A percentile compares a stretch with the other conserved stretches of the same genome.
These are phyloP conservation scores for Periplaneta americana DNA, from an alignment of 1,140 invertebrate genomes.

Conservation along the genomic window DNA sequence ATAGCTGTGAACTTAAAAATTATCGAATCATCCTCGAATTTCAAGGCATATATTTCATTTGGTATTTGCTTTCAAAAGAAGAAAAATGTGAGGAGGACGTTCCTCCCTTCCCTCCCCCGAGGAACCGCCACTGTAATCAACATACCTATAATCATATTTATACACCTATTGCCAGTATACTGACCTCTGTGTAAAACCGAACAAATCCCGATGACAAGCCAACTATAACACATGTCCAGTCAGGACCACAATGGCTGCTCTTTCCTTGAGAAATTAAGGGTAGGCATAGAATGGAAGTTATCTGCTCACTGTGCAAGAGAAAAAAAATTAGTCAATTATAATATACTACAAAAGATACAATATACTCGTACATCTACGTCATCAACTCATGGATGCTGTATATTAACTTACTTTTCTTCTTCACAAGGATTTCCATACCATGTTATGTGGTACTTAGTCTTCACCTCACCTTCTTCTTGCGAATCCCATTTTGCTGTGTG, in stretches of 20 bases:
- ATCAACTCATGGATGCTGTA: not conserved
- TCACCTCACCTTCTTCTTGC: constrained; percentile 38
- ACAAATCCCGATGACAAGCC: constrained; percentile 82
- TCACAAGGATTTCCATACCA: constrained; percentile 38
- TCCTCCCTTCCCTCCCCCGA: too few relatives aligned
- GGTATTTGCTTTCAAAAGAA: too few relatives aligned
- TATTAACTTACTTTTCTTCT: constrained; percentile 35
- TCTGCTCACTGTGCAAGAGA: constrained; percentile 43
- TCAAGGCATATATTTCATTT: too few relatives aligned
- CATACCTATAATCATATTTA: too few relatives aligned
- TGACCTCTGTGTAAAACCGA: constrained; percentile 81
- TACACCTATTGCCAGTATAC: too few relatives aligned
- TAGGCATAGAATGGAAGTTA: constrained; percentile 51
- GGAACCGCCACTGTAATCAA: too few relatives aligned
- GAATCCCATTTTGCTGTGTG: constrained; percentile 47
- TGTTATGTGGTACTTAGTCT: constrained; percentile 41
- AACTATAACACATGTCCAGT: constrained; percentile 90
- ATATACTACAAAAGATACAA: not conserved
- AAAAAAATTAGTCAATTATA: not conserved
- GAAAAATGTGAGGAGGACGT: too few relatives aligned
- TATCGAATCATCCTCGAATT: too few relatives aligned
- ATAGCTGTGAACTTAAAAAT: too few relatives aligned
- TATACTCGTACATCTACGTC: not conserved
- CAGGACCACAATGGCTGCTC: constrained; percentile 60
- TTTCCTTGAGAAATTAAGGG: constrained; percentile 64